Evolutionary conservation across 2,113 vertebrate species (phyloP), one percentile per base, ranked within the genome.

Genomic region (Cottus gobio): DNA sequence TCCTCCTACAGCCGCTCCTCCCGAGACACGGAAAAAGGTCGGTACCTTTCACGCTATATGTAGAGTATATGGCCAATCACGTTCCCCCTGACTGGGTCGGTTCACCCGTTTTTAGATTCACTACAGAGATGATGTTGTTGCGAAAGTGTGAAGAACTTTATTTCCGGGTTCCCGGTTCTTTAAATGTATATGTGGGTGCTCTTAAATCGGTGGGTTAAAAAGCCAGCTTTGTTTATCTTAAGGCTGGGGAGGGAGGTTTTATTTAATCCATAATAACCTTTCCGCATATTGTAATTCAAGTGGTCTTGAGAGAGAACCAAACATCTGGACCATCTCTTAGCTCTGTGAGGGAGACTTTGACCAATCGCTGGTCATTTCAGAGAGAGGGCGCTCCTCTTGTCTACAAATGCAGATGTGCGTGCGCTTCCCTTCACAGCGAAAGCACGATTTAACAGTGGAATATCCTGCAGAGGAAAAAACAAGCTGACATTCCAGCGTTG

Each of bases 11-110:
- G 96, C 85, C 95, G 97, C 39, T 95, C 95, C 71, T 94, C 96
- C 89, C 96, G 97, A 75, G 98, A 99, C 71, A 91, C 93, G n/a
- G 97, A 98, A 83, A 97, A 96, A 96, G 98, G 97, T 98, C 30
- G 16, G 83, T 39, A 8, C 34, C 48, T 0, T 22, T 42, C 10
- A 11, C 44, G 34, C 34, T 34, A 34, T 5, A 34, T 34, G 34
- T 34, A 34, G 4, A 34, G 34, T 34, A 5, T 34, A 5, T 34
- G 5, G 42, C 42, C 42, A 44, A 11, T 44, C 13, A 4, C 13
- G 3, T 44, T 15, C 42, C 13, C 13, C 44, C 13, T 46, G 42
- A 44, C 42, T 15, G 39, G 42, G 13, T 44, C 42, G 4, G n/a
- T n/a, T n/a, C n/a, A n/a, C 5, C 16, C 44, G 6, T 18, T 48